Conservation (phyloP, 2,888 invertebrate genomes). For the Caenorhabditis afra region DNA sequence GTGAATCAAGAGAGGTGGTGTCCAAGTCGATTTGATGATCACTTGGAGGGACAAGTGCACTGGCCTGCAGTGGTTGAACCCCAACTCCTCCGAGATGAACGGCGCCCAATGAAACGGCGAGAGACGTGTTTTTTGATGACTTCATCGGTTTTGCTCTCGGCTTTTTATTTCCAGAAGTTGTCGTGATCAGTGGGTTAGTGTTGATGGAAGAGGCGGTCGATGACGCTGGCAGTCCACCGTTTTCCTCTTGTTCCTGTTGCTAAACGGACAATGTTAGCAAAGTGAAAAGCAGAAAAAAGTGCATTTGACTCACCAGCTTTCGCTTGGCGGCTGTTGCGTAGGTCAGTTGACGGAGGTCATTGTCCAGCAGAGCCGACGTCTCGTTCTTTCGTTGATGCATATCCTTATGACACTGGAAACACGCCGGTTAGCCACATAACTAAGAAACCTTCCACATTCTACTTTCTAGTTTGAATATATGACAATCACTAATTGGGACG, state of each 20-base stretch:
- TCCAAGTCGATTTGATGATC: conserved; percentile 72
- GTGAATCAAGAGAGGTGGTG: conserved; percentile 67
- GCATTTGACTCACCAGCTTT: conserved; percentile 63
- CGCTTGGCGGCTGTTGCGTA: conserved; percentile 80
- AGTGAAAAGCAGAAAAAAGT: not conserved
- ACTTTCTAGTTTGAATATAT: conserved; percentile 5
- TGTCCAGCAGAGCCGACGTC: conserved; percentile 70
- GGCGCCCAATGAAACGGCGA: conserved; percentile 8
- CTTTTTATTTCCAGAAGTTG: conserved; percentile 66
- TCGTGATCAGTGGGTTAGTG: conserved; percentile 68
- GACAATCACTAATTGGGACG: conserved; percentile 14
- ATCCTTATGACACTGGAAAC: conserved; percentile 73
- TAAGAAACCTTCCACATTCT: not conserved
- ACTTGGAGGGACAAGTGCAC: conserved; percentile 65
- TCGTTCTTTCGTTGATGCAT: conserved; percentile 80
- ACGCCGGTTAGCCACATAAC: not conserved
- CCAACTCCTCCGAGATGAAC: conserved; percentile 51
- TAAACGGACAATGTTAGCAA: not conserved
- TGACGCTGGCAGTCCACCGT: conserved; percentile 52
- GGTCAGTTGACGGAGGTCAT: conserved; percentile 76
- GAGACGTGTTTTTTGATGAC: conserved; percentile 8
- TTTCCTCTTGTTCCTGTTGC: conserved; percentile 56
- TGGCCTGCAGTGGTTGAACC: conserved; percentile 65
- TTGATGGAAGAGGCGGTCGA: conserved; percentile 53
- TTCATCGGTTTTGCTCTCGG: conserved; percentile 33